Conservation (phyloP, 2,113 vertebrate species). For the Taxidea taxus region DNA sequence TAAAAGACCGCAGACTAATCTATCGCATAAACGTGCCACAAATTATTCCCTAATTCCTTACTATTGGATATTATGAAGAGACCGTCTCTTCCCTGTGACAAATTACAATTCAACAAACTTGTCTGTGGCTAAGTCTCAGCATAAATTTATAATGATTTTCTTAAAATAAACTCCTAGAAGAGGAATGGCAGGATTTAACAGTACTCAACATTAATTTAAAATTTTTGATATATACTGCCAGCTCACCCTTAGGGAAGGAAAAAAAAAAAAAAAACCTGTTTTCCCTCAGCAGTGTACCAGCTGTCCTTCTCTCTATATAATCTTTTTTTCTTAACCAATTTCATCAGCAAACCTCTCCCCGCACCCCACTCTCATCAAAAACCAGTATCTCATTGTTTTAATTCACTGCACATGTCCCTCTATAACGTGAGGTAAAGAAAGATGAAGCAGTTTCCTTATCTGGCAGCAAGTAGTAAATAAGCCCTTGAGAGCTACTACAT, state of each 20-base stretch:
- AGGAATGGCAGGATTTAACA: neutral
- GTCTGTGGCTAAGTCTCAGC: neutral
- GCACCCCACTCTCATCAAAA: neutral
- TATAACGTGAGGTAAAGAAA: neutral
- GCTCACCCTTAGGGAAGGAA: neutral
- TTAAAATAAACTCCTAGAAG: conserved; percentile 27
- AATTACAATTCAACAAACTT: neutral
- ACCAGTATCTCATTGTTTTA: neutral
- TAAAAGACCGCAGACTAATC: neutral
- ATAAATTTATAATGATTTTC: conserved; percentile 8
- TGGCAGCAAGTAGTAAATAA: neutral
- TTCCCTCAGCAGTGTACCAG: neutral
- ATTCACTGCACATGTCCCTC: neutral
- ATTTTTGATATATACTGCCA: conserved; percentile 12
- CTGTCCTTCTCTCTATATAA: neutral
- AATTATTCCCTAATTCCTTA: neutral
- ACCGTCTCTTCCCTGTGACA: neutral
- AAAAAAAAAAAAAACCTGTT: neutral
- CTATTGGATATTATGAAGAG: neutral
- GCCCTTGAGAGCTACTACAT: neutral
- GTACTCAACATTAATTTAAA: conserved; percentile 1
- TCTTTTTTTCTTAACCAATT: neutral
- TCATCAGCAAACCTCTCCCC: neutral
- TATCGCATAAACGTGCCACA: neutral
- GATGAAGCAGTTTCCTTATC: neutral